A percentile compares a stretch with the other conserved stretches of the same genome.
These are phyloP conservation scores for Eulemur albifrons DNA, from an alignment of 2,797 vertebrate genomes.

Conservation along the genomic window DNA sequence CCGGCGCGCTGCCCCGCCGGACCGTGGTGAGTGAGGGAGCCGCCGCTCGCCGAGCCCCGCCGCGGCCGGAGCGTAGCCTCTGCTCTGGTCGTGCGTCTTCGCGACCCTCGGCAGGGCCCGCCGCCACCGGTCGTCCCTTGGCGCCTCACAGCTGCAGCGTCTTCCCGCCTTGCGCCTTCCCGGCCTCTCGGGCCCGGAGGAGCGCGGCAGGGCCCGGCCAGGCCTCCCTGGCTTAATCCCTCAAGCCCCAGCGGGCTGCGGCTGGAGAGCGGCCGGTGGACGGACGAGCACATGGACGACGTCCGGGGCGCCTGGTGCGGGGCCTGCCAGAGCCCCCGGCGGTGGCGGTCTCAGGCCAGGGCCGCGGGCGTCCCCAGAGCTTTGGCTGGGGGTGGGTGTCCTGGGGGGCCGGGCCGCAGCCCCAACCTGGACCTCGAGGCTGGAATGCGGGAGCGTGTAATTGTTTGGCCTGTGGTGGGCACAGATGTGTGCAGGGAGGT, in stretches of 20 bases:
- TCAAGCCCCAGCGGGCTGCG: background rate
- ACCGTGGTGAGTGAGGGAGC: conserved; percentile 66
- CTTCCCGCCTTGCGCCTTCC: conserved; percentile 35
- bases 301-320: rapidly evolving
- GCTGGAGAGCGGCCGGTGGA: background rate
- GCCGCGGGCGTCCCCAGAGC: background rate
- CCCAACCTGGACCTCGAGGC: background rate
- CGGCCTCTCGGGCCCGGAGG: background rate
- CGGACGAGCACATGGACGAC: background rate
- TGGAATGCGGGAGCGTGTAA: background rate
- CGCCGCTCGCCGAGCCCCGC: background rate
- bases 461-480: conserved; percentile 18
- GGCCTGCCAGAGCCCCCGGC: rapidly evolving
- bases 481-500: conserved; percentile 1
- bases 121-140: background rate
- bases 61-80: background rate
- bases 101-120: background rate
- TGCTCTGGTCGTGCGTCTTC: background rate
- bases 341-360: background rate
- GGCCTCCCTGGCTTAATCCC: background rate
- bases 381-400: background rate
- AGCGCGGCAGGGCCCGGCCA: background rate
- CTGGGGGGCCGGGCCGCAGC: background rate
- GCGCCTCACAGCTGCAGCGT: background rate
- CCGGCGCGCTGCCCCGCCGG: conserved; percentile 62